phyloP scores from a whole-genome alignment of 2,888 invertebrate genomes.

The Lasius platythorax region DNA sequence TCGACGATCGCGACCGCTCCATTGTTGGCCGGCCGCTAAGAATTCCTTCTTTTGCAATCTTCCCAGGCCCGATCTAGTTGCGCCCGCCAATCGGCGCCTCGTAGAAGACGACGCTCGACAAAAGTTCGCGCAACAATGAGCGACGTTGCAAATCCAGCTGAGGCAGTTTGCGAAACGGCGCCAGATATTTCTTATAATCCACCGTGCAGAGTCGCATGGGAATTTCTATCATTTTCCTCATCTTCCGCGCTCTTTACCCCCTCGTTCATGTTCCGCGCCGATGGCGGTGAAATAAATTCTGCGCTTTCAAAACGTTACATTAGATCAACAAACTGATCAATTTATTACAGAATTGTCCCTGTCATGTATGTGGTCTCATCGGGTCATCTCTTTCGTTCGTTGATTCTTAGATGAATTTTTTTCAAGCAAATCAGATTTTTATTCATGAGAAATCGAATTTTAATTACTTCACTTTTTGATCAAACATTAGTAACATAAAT shows the following conservation, averaged over 20 bases:
- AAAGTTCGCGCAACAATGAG: slow-evolving; percentile 76
- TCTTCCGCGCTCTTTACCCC: slow-evolving; percentile 37
- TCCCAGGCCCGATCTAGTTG: slow-evolving; percentile 80
- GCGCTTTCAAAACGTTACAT: slow-evolving; percentile 36
- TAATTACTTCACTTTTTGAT: background rate
- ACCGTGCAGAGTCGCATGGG: slow-evolving; percentile 41
- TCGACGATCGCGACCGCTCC: slow-evolving; percentile 78
- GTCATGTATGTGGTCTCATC: no score
- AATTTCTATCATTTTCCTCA: slow-evolving; percentile 55
- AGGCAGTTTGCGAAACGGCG: slow-evolving; percentile 71
- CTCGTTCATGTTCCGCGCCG: slow-evolving; percentile 31
- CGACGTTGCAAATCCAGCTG: slow-evolving; percentile 74
- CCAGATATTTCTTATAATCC: slow-evolving; percentile 75
- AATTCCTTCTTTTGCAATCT: slow-evolving; percentile 83
- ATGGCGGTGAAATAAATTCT: slow-evolving; percentile 3
- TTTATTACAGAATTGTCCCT: background rate
- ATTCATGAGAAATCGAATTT: background rate
- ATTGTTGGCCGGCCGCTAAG: slow-evolving; percentile 78
- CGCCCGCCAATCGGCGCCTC: slow-evolving; percentile 73
- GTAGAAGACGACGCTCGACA: slow-evolving; percentile 72
- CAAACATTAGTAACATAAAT: background rate
- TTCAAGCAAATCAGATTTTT: background rate
- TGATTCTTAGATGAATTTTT: background rate
- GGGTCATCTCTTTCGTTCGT: background rate
- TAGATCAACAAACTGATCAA: background rate